These are phyloP conservation scores for Celastrina argiolus DNA, from an alignment of 2,888 invertebrate species.

Conservation along the genomic window DNA sequence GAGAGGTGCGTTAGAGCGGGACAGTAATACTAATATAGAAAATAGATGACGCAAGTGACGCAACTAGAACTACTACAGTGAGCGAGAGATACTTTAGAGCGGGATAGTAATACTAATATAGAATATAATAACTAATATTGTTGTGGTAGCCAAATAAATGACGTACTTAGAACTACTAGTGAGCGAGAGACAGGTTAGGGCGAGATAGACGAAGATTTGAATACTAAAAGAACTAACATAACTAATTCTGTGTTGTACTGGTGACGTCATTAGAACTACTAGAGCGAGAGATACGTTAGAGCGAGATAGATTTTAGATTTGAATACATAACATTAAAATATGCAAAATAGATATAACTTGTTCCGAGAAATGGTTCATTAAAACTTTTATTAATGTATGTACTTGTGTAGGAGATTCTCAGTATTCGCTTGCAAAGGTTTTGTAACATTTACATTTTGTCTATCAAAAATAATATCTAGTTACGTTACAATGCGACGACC, in stretches of 20 bases:
- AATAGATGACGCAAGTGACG: not conserved
- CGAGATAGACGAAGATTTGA: not conserved
- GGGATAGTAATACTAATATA: not conserved
- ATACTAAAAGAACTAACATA: not conserved
- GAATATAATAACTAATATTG: no score
- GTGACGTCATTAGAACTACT: not conserved
- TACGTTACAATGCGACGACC: no score
- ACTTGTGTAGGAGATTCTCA: no score
- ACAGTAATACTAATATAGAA: not conserved
- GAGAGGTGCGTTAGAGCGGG: not conserved
- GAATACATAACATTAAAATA: not conserved
- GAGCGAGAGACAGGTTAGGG: not conserved
- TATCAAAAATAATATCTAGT: no score
- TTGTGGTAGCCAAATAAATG: no score
- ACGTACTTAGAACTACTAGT: not conserved
- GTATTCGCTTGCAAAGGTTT: no score
- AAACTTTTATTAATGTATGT: no score
- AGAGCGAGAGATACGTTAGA: not conserved
- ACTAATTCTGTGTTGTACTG: not conserved
- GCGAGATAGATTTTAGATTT: not conserved
- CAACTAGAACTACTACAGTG: not conserved
- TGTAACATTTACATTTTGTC: no score
- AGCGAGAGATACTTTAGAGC: not conserved
- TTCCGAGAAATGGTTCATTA: no score
- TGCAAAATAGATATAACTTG: no score